A percentile compares a stretch with the other conserved stretches of the same genome.
phyloP scores from a whole-genome alignment of 64 coral and sea anemone species.

The Hydrozoanthus tunicans region DNA sequence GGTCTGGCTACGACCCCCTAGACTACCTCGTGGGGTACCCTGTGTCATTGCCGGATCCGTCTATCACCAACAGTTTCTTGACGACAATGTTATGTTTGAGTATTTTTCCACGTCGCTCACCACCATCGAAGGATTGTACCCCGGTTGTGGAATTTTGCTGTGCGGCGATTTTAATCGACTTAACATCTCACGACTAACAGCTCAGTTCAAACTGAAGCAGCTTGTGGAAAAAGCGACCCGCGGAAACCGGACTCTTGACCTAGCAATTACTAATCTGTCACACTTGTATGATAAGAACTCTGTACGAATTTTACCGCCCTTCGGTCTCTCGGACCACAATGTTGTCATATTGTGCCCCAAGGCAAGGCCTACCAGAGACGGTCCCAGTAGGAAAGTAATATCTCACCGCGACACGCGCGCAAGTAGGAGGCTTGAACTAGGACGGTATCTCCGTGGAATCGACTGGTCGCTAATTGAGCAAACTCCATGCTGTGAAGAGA shows the following conservation, averaged over 20 bases:
- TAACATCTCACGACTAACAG: not conserved
- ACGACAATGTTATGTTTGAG: conserved; percentile 41
- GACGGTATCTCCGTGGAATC: conserved; percentile 16
- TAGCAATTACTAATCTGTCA: conserved; percentile 38
- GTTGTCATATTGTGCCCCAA: conserved; percentile 24
- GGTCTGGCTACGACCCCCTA: conserved; percentile 39
- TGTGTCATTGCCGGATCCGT: conserved; percentile 29
- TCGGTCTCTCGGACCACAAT: conserved; percentile 41
- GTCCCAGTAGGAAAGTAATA: conserved; percentile 33
- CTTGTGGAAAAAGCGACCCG: conserved; percentile 50
- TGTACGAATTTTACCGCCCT: conserved; percentile 32
- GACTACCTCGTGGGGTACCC: conserved; percentile 62
- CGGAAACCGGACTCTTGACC: conserved; percentile 40
- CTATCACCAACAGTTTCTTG: conserved; percentile 46
- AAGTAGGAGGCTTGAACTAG: conserved; percentile 37
- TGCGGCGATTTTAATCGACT: conserved; percentile 53
- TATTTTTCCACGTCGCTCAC: conserved; percentile 31
- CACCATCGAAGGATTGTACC: conserved; percentile 44
- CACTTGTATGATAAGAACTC: conserved; percentile 43
- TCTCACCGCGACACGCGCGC: conserved; percentile 3
- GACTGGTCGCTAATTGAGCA: conserved; percentile 37
- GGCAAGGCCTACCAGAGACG: not conserved
- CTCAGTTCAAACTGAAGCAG: conserved; percentile 37
- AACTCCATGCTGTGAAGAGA: not conserved
- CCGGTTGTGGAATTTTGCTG: conserved; percentile 49